A percentile compares a stretch with the other conserved stretches of the same genome.
Evolutionary conservation across 2,797 vertebrate genomes (phyloP).

Genomic region (Fistularia commersonii): DNA sequence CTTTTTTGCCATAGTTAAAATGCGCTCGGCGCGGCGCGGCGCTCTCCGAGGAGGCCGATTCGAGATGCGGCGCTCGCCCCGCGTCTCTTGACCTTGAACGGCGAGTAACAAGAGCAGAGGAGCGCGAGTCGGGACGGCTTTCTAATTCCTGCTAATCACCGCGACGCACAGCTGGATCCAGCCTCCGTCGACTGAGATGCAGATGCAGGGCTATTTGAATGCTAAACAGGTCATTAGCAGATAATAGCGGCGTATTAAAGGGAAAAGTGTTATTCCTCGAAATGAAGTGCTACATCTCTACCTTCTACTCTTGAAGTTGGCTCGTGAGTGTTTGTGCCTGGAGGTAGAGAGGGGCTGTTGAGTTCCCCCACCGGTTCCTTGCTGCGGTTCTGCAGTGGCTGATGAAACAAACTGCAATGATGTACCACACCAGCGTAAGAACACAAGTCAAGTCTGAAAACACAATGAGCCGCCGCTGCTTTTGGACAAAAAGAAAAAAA

Average conservation of each 20-base stretch:
- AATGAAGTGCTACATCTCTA: slow-evolving; percentile 57
- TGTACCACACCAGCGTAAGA: slow-evolving; percentile 65
- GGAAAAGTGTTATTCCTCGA: slow-evolving; percentile 65
- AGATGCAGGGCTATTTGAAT: slow-evolving; percentile 57
- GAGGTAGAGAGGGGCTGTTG: slow-evolving; percentile 56
- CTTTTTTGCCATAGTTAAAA: slow-evolving; percentile 35
- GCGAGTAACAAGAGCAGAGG: slow-evolving; percentile 22
- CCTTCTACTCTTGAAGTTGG: slow-evolving; percentile 71
- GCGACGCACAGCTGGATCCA: slow-evolving; percentile 10
- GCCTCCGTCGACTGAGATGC: slow-evolving; percentile 49
- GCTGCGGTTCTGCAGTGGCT: slow-evolving; percentile 71
- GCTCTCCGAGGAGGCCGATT: slow-evolving; percentile 46
- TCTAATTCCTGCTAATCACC: slow-evolving; percentile 30
- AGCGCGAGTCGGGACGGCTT: slow-evolving; percentile 7
- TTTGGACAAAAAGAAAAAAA: slow-evolving; percentile 10
- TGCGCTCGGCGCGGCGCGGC: slow-evolving; percentile 13
- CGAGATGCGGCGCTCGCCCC: slow-evolving; percentile 39
- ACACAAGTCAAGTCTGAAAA: slow-evolving; percentile 62
- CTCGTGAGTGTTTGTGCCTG: slow-evolving; percentile 70
- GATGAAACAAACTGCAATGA: slow-evolving; percentile 70
- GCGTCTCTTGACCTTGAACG: slow-evolving; percentile 61
- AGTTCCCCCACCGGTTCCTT: slow-evolving; percentile 66
- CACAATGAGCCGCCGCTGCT: slow-evolving; percentile 57
- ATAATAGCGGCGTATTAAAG: slow-evolving; percentile 60
- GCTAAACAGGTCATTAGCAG: slow-evolving; percentile 70